Conservation (phyloP, 2,113 vertebrate species). For the Brachypteracias leptosomus region DNA sequence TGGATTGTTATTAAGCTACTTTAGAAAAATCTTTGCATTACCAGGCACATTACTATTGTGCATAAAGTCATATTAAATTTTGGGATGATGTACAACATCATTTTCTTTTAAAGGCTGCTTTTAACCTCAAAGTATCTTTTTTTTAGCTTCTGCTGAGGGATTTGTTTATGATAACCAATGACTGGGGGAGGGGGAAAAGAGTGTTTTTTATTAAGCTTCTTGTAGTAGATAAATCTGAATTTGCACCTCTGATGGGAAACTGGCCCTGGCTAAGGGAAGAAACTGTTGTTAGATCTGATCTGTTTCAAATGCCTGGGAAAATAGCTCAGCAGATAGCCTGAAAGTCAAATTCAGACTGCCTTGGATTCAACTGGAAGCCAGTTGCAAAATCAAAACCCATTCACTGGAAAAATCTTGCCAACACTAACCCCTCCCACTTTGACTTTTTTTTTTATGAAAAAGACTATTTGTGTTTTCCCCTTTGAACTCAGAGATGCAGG, state of each 20-base stretch:
- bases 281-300: slow-evolving; percentile 13
- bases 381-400: slow-evolving; percentile 33
- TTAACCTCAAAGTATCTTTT: slow-evolving; percentile 70
- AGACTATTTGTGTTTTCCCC: slow-evolving; percentile 3
- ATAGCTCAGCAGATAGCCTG: slow-evolving; percentile 16
- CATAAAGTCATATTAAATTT: slow-evolving; percentile 82
- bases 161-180: slow-evolving; percentile 68
- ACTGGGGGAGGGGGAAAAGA: slow-evolving; percentile 1
- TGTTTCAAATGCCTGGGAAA: slow-evolving; percentile 50
- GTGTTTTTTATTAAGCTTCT: slow-evolving; percentile 63
- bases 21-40: slow-evolving; percentile 80
- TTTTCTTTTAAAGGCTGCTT: slow-evolving; percentile 76
- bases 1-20: slow-evolving; percentile 81
- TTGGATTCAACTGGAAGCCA: slow-evolving; percentile 5
- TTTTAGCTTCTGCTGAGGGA: slow-evolving; percentile 66
- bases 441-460: slow-evolving; percentile 9
- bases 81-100: slow-evolving; percentile 78
- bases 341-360: slow-evolving; percentile 16
- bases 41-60: slow-evolving; percentile 78
- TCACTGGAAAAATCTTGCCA: slow-evolving; percentile 20
- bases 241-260: slow-evolving; percentile 62
- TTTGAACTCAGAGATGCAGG: background rate
- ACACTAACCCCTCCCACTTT: background rate
- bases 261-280: slow-evolving; percentile 22
- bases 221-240: slow-evolving; percentile 62